These are phyloP conservation scores for Synanthedon formicaeformis DNA, from an alignment of 2,888 invertebrate species.

Conservation along the genomic window DNA sequence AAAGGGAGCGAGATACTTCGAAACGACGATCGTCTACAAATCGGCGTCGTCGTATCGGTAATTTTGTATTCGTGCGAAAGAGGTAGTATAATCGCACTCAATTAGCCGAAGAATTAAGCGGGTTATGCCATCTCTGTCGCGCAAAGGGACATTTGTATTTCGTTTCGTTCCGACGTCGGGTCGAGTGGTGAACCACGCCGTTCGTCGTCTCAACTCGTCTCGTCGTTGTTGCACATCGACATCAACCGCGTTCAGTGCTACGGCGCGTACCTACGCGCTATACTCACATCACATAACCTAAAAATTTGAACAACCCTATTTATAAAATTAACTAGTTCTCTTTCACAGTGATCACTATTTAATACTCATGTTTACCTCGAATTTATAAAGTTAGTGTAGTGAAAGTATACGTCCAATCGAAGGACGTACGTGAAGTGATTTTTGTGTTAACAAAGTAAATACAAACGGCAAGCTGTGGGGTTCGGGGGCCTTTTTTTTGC, in stretches of 20 bases:
- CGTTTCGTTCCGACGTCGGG: conserved; percentile 17
- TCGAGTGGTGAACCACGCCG: conserved; percentile 11
- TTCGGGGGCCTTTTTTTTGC: conserved; percentile 95
- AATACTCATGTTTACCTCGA: conserved; percentile 65
- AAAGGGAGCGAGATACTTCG: neutral
- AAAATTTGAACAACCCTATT: conserved; percentile 45
- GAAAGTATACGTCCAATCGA: conserved; percentile 48
- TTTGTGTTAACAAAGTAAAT: conserved; percentile 72
- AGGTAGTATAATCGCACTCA: conserved; percentile 20
- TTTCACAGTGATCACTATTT: conserved; percentile 34
- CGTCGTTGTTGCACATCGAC: conserved; percentile 52
- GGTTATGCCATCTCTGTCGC: conserved; percentile 33
- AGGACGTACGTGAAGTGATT: conserved; percentile 66
- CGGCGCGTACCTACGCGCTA: conserved; percentile 66
- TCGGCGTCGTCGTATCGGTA: conserved; percentile 5
- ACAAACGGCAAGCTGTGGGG: conserved; percentile 97
- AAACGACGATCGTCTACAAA: neutral
- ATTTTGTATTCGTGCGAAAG: conserved; percentile 11
- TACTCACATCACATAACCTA: conserved; percentile 63
- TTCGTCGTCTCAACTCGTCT: neutral
- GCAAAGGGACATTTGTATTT: conserved; percentile 12
- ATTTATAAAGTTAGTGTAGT: conserved; percentile 65
- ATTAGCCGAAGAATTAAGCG: conserved; percentile 24
- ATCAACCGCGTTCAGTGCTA: conserved; percentile 65
- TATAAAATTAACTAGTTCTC: conserved; percentile 40